phyloP scores from a whole-genome alignment of 30 jellyfish, hydroid and myxozoan species.

The Cassiopea andromeda region DNA sequence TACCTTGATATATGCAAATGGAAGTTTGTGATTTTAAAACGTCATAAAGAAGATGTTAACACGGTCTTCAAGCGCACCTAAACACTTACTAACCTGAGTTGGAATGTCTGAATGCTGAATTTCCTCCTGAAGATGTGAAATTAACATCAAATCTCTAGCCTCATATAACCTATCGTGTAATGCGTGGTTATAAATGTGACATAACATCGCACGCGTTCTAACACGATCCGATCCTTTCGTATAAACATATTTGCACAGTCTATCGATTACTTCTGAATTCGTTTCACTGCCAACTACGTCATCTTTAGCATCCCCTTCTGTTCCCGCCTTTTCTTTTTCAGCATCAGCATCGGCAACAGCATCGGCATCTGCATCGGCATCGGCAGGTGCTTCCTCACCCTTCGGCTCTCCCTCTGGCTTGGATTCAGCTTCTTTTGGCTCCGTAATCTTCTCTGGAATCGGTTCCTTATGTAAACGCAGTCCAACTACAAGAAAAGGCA shows the following conservation, averaged over 20 bases:
- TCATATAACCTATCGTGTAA: conserved; percentile 97
- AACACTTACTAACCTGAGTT: conserved; percentile 77
- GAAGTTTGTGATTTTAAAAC: too few relatives aligned
- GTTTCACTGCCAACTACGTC: conserved; percentile 43
- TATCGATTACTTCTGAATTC: conserved; percentile 70
- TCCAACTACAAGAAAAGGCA: not conserved
- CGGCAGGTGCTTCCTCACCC: conserved; percentile 27
- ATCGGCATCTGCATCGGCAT: conserved; percentile 1
- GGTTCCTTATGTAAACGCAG: conserved; percentile 24
- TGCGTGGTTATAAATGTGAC: conserved; percentile 99
- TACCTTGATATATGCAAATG: too few relatives aligned
- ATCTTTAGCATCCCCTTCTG: conserved; percentile 52
- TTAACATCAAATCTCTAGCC: conserved; percentile 97
- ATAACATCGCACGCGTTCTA: conserved; percentile 97
- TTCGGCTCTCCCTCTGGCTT: not conserved
- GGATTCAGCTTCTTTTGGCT: conserved; percentile 1
- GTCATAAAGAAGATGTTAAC: too few relatives aligned
- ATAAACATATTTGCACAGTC: conserved; percentile 89
- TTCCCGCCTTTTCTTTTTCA: not conserved
- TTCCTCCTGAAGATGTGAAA: conserved; percentile 95
- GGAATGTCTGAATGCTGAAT: conserved; percentile 97
- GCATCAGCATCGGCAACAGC: not conserved
- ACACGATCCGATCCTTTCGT: conserved; percentile 96
- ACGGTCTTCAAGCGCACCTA: too few relatives aligned
- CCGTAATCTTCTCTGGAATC: conserved; percentile 11